Base-by-base conservation (phyloP, 2,113 vertebrate genomes). In the Taurulus bubalis region DNA sequence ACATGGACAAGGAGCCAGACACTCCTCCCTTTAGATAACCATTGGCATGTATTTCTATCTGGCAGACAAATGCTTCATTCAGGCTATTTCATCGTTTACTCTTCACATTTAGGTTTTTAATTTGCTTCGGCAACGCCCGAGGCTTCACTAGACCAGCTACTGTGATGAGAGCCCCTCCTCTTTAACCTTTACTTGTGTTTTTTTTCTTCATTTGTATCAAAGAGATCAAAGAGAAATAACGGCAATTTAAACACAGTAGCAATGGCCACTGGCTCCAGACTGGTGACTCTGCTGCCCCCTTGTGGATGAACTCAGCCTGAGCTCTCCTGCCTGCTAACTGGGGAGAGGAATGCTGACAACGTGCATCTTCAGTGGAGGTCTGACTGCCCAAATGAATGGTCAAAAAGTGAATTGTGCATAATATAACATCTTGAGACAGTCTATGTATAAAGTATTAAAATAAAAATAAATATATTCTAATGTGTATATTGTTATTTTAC, bases 201-300 rank as follows among this genome's bases (percentile, higher is more conserved):
- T 38, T 9, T 15, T 14, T 28, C 26, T 24, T 11, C 14, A 60
- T 24, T 38, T 42, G 18, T 18, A 28, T 7, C 1, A 73, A 38
- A 8, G 22, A 47, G 20, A 45, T 47, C 0, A 66, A n/a, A n/a
- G n/a, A 4, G 18, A 24, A 47, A 47, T 9, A 70, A 77, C 51
- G 2, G 2, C 0, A 16, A 12, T 68, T n/a, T 8, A 8, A 51
- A 45, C 34, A 30, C 4, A 14, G 20, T 2, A 1, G 12, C 32
- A 47, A 11, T 11, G 30, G 4, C 58, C 32, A 63, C 51, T 15
- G 12, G 42, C 63, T 42, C 22, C 36, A 26, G 5, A 60, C 30
- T 12, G 4, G 3, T 1, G 9, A 1, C 49, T 86, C 22, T 90
- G 85, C 81, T 70, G 40, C 90, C 88, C 79, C 24, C 90, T 74